These are phyloP conservation scores for Copidosoma aretas DNA, from an alignment of 2,888 invertebrate species.

Conservation along the genomic window DNA sequence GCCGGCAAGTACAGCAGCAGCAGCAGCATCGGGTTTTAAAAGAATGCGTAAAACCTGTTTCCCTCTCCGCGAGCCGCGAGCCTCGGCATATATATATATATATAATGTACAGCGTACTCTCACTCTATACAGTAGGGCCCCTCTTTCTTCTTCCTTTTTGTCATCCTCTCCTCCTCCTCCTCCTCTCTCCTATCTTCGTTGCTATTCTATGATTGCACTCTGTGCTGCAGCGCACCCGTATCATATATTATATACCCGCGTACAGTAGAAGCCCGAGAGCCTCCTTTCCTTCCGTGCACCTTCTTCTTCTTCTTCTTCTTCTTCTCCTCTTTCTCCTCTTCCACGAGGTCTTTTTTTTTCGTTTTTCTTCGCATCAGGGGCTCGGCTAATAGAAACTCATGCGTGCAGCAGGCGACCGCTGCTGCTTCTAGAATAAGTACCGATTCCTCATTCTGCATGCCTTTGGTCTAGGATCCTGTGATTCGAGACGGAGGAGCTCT, in stretches of 20 bases:
- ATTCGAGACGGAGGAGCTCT: too few species aligned
- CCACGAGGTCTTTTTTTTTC: background rate
- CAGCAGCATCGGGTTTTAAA: constrained; percentile 2
- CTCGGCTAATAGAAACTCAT: too few species aligned
- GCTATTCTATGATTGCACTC: constrained; percentile 29
- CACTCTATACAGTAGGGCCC: background rate
- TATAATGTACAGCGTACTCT: too few species aligned
- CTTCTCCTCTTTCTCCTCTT: background rate
- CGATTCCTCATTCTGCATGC: too few species aligned
- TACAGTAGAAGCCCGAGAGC: background rate
- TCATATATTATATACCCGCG: background rate
- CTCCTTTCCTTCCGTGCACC: background rate
- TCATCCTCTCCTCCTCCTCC: constrained; percentile 8
- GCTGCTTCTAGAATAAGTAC: too few species aligned
- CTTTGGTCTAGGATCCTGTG: too few species aligned
- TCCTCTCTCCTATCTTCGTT: constrained; percentile 16
- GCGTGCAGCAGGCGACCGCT: too few species aligned
- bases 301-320: background rate
- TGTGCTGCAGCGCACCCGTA: background rate
- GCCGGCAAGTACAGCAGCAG: constrained; percentile 31
- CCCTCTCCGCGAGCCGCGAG: background rate
- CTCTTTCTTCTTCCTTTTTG: constrained; percentile 10
- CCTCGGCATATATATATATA: too few species aligned
- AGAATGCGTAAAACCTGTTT: constrained; percentile 40
- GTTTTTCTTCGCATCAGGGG: background rate